These are phyloP conservation scores for Drosophila seguyi DNA, from an alignment of 1,140 invertebrate species.

Conservation along the genomic window DNA sequence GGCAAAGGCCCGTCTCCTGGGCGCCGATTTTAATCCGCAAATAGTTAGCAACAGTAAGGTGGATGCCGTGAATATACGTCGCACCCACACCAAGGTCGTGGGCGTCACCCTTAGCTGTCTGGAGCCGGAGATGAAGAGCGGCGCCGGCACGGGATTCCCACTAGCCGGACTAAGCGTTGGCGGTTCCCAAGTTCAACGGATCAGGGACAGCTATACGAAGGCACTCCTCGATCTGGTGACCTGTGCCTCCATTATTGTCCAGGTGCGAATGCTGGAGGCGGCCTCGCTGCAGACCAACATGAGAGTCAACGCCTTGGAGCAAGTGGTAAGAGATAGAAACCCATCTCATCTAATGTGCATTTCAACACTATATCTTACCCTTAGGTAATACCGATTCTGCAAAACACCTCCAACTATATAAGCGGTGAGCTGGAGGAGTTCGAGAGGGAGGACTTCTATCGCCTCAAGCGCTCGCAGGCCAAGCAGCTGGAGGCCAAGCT, in stretches of 20 bases:
- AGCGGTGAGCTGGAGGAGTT: slow-evolving; percentile 92
- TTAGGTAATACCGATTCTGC: slow-evolving; percentile 86
- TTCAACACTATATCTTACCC: neutral
- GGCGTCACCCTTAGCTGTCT: slow-evolving; percentile 60
- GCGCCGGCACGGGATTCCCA: slow-evolving; percentile 22
- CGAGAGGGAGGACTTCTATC: slow-evolving; percentile 94
- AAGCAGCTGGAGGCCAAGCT: slow-evolving; percentile 87
- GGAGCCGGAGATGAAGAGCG: slow-evolving; percentile 33
- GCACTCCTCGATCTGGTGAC: slow-evolving; percentile 48
- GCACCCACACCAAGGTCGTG: slow-evolving; percentile 56
- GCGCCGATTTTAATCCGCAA: slow-evolving; percentile 67
- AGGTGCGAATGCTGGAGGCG: slow-evolving; percentile 40
- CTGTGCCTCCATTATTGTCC: slow-evolving; percentile 58
- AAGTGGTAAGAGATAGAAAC: slow-evolving; percentile 89
- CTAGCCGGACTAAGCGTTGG: slow-evolving; percentile 68
- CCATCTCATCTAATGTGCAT: neutral
- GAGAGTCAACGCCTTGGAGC: slow-evolving; percentile 93
- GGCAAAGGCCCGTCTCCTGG: slow-evolving; percentile 72
- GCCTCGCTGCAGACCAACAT: slow-evolving; percentile 85
- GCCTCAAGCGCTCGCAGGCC: slow-evolving; percentile 89
- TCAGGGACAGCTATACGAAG: slow-evolving; percentile 44
- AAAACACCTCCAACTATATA: slow-evolving; percentile 90
- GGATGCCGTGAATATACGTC: slow-evolving; percentile 14
- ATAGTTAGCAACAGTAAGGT: slow-evolving; percentile 40
- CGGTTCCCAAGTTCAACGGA: slow-evolving; percentile 62